Percentiles rank a stretch among this genome's conserved stretches.
These are phyloP conservation scores for Mormyrus lacerda DNA, from an alignment of 2,113 vertebrate genomes.

Conservation along the genomic window DNA sequence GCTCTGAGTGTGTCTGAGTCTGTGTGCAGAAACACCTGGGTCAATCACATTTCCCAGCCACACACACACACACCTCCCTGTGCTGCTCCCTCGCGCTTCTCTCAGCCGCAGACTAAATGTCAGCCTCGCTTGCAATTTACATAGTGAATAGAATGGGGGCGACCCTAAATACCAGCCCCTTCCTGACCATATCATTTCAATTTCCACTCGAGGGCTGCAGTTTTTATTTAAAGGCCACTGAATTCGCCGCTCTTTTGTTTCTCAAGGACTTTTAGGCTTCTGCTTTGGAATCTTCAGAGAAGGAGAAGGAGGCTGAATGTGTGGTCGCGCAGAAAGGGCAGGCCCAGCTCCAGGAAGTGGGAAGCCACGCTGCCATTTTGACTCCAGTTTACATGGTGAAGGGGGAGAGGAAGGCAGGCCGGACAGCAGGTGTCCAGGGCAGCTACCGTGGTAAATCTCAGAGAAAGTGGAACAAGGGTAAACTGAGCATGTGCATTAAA, in stretches of 20 bases:
- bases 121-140: conserved; percentile 2
- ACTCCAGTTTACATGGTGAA: neutral
- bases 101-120: neutral
- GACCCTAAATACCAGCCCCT: conserved; percentile 11
- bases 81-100: neutral
- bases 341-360: neutral
- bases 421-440: neutral
- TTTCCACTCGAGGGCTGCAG: conserved; percentile 3
- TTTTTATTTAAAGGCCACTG: conserved; percentile 3
- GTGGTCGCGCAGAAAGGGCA: neutral
- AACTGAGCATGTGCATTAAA: neutral
- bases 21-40: neutral
- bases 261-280: too few species aligned
- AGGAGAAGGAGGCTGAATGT: neutral
- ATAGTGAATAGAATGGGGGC: neutral
- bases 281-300: too few species aligned
- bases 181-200: conserved; percentile 2
- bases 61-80: neutral
- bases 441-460: neutral
- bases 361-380: neutral
- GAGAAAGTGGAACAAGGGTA: neutral
- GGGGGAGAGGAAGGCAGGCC: neutral
- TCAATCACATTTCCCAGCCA: neutral
- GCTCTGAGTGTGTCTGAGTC: neutral
- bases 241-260: neutral